Base-by-base conservation (phyloP, 2,888 invertebrate species). In the Hermodice carunculata region DNA sequence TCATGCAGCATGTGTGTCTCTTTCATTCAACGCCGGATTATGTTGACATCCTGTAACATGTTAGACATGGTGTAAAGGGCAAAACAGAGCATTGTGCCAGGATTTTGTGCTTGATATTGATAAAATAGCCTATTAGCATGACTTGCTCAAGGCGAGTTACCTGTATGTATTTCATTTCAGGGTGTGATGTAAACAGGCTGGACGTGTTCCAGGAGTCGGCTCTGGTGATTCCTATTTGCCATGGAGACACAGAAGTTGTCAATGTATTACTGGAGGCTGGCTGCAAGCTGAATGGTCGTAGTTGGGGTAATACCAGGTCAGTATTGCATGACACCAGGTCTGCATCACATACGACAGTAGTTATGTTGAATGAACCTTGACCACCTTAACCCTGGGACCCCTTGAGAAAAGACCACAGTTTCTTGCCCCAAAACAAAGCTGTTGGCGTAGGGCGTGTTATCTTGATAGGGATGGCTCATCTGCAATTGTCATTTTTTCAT, bases 181-280 rank as follows among this genome's bases (percentile, higher is more conserved):
- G 56, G 3, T 65, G 65, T 56, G 54, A 61, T 28, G 61, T 65
- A 19, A 61, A 65, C 56, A 24, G 29, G 28, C 31, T 65, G 49
- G 61, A 60, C 49, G 22, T 19, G 37, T 65, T 65, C 65, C 44
- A 54, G 37, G 65, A 65, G 49, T 65, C 65, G 19, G 65, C 65
- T 5, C 28, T 65, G 17, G 60, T 61, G 22, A 61, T 65, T 4
- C 61, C 65, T 8, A 49, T 65, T 28, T 65, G 65, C 49, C 34
- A 60, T n/a, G 65, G 65, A 2, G 61, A 65, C 49, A 32, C 26
- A 1, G 26, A 28, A 2, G 43, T 56, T 17, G 65, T 65, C 17
- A 42, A 57, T 24, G 34, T 37, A 8, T 48, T 65, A 8, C 56
- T 65, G 22, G 17, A 22, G 17, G 24, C 48, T 3, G 58, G 58